phyloP scores from a whole-genome alignment of 1,140 invertebrate species.

The Nomia melanderi region DNA sequence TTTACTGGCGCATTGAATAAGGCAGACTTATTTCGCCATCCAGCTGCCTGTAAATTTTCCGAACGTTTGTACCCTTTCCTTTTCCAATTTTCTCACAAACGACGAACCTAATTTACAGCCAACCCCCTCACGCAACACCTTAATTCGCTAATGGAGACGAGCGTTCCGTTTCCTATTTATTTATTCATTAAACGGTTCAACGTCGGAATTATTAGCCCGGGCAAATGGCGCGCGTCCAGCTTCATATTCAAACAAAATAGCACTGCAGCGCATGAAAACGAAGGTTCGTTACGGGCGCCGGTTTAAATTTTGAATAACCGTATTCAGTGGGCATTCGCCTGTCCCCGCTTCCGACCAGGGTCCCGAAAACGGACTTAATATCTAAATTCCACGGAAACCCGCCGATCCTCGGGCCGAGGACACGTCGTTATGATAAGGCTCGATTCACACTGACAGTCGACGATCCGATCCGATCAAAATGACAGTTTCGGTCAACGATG shows the following conservation, averaged over 20 bases:
- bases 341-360: too few relatives aligned
- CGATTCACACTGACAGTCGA: too few relatives aligned
- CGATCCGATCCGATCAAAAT: too few relatives aligned
- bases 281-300: slow-evolving; percentile 32
- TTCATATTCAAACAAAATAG: slow-evolving; percentile 37
- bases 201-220: slow-evolving; percentile 38
- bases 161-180: background rate
- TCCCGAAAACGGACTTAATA: slow-evolving; percentile 12
- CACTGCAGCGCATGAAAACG: slow-evolving; percentile 10
- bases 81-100: background rate
- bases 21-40: background rate
- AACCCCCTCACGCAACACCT: background rate
- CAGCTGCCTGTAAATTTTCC: background rate
- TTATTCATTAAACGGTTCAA: slow-evolving; percentile 5
- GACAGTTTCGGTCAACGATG: too few relatives aligned
- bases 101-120: background rate
- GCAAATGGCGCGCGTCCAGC: slow-evolving; percentile 2
- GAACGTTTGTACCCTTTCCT: too few relatives aligned
- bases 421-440: slow-evolving; percentile 25
- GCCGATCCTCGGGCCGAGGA: slow-evolving; percentile 7
- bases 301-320: slow-evolving; percentile 37
- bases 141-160: slow-evolving; percentile 5
- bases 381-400: slow-evolving; percentile 12
- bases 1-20: background rate
- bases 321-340: background rate